Percentiles rank a stretch among this genome's conserved stretches.
Evolutionary conservation across 2,797 vertebrate genomes (phyloP).

Genomic region (Chromis chromis): DNA sequence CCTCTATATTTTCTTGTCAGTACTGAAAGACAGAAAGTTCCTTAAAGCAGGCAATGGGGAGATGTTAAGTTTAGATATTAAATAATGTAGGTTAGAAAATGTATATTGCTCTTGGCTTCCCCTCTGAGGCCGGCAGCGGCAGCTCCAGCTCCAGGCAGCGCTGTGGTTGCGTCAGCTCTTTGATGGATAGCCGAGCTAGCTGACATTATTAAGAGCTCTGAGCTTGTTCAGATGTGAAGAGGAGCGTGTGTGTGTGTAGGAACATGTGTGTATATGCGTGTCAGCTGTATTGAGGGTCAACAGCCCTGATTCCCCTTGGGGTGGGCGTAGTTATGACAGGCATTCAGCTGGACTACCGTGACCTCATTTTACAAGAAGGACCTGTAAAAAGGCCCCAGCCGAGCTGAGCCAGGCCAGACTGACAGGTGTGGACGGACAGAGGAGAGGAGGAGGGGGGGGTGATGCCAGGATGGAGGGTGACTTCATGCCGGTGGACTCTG

Average conservation of each 20-base stretch:
- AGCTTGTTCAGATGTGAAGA: slow-evolving; percentile 23
- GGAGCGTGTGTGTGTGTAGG: slow-evolving; percentile 11
- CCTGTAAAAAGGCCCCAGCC: slow-evolving; percentile 40
- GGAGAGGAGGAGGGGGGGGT: not conserved
- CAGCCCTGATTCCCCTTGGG: slow-evolving; percentile 42
- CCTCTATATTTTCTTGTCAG: not conserved
- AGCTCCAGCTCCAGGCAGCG: slow-evolving; percentile 10
- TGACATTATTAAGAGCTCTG: slow-evolving; percentile 42
- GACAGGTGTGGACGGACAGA: slow-evolving; percentile 70
- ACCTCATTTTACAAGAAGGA: slow-evolving; percentile 80
- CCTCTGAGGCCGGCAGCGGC: slow-evolving; percentile 28
- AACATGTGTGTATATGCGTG: slow-evolving; percentile 39
- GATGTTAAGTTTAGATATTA: not conserved
- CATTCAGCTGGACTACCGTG: slow-evolving; percentile 70
- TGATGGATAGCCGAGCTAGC: slow-evolving; percentile 44
- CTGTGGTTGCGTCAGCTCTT: slow-evolving; percentile 46
- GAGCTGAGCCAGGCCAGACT: slow-evolving; percentile 46
- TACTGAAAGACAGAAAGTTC: not conserved
- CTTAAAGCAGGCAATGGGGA: not conserved
- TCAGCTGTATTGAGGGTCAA: slow-evolving; percentile 64
- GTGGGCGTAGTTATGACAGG: slow-evolving; percentile 62
- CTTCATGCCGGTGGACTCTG: slow-evolving; percentile 57
- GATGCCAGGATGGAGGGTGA: slow-evolving; percentile 42
- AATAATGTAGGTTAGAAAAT: not conserved
- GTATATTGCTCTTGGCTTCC: slow-evolving; percentile 18